phyloP scores from a whole-genome alignment of 2,888 invertebrate genomes.

The Muschampia plurimacula region DNA sequence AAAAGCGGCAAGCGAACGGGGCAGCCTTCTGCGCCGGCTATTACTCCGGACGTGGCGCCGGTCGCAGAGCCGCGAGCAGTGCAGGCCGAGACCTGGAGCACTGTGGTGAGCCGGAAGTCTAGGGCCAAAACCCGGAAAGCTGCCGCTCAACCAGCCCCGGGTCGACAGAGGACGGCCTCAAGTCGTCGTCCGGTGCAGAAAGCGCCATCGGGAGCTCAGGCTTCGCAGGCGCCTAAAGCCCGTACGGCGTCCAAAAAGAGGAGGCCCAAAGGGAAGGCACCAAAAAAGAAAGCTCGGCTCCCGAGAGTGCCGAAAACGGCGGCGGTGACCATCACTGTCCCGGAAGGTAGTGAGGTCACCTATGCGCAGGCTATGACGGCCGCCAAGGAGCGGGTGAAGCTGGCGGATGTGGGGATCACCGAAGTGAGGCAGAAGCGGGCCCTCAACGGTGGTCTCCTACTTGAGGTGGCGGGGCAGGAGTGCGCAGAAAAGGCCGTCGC shows the following conservation, averaged over 20 bases:
- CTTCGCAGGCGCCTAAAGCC: neutral
- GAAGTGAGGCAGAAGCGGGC: conserved; percentile 3
- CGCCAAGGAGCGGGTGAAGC: neutral
- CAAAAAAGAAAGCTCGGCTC: neutral
- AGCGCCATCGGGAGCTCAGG: conserved; percentile 3
- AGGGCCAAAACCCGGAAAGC: neutral
- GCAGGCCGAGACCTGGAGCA: neutral
- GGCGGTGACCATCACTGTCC: neutral
- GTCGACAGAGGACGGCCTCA: neutral
- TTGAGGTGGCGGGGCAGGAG: neutral
- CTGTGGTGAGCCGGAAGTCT: neutral
- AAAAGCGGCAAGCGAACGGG: conserved; percentile 4
- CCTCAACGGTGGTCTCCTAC: neutral
- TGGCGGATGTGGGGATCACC: neutral
- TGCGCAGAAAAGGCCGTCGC: neutral
- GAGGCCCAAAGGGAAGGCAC: neutral
- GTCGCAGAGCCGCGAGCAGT: neutral
- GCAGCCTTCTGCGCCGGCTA: neutral
- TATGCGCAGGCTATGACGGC: conserved; percentile 7
- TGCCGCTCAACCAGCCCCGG: neutral
- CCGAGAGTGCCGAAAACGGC: conserved; percentile 9
- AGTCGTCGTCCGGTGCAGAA: neutral
- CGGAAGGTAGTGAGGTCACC: neutral
- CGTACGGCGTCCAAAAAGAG: neutral
- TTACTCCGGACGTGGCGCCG: neutral